Conservation (phyloP, 2,113 vertebrate species). For the Cynopterus brachyotis region DNA sequence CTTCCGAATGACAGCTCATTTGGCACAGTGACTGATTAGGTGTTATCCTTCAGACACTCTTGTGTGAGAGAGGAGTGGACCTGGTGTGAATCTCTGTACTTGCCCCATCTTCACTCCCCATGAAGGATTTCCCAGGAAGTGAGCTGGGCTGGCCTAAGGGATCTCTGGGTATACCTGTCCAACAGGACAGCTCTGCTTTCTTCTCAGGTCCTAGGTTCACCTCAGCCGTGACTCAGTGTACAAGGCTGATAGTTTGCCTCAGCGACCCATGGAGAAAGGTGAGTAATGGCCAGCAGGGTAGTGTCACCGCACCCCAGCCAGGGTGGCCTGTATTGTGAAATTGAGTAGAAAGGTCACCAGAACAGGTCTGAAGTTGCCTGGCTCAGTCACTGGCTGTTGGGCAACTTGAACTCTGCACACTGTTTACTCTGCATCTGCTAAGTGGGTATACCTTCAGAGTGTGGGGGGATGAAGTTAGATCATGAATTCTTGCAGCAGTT, state of each 20-base stretch:
- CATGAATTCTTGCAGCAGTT: not conserved
- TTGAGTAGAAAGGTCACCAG: constrained; percentile 45
- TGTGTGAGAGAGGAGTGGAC: not conserved
- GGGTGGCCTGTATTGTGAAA: not conserved
- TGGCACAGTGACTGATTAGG: not conserved
- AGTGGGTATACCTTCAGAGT: not conserved
- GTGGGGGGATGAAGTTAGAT: not conserved
- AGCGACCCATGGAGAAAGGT: not conserved
- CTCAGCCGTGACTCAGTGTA: constrained; percentile 15
- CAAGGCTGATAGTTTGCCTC: not conserved
- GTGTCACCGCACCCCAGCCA: not conserved
- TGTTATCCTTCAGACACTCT: not conserved
- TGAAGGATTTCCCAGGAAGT: not conserved
- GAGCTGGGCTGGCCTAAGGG: not conserved
- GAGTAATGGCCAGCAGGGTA: not conserved
- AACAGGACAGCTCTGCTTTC: not conserved
- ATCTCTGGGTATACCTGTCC: not conserved
- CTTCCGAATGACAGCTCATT: not conserved
- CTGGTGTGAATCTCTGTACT: not conserved
- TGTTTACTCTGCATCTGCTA: not conserved
- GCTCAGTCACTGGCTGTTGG: not conserved
- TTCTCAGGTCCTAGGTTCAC: not conserved
- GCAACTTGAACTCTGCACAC: not conserved
- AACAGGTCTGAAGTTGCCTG: not conserved
- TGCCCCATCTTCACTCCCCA: not conserved